phyloP scores from a whole-genome alignment of 2,797 vertebrate species.

The Lophius americanus region DNA sequence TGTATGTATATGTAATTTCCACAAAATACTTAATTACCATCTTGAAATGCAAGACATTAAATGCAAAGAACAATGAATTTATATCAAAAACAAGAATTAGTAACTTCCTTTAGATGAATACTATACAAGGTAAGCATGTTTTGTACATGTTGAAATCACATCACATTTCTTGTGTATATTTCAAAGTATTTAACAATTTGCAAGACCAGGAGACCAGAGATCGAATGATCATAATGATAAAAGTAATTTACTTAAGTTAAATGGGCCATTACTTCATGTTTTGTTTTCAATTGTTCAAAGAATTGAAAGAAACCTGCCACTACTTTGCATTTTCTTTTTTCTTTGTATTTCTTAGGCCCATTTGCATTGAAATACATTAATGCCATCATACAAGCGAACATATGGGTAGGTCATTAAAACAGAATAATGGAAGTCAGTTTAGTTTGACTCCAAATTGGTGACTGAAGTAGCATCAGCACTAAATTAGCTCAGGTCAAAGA shows the following conservation, averaged over 20 bases:
- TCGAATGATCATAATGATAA: too few relatives aligned
- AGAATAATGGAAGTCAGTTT: background rate
- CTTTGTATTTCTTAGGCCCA: too few relatives aligned
- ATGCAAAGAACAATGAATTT: background rate
- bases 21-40: background rate
- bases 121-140: too few relatives aligned
- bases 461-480: slow-evolving; percentile 1
- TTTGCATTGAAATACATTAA: too few relatives aligned
- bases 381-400: too few relatives aligned
- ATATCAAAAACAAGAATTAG: background rate
- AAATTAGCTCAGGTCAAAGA: background rate
- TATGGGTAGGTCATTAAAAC: background rate
- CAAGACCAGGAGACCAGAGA: background rate
- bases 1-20: slow-evolving; percentile 2
- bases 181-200: background rate
- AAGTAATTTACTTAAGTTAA: too few relatives aligned
- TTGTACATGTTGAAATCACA: too few relatives aligned
- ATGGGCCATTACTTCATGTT: too few relatives aligned
- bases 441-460: background rate
- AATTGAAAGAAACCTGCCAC: too few relatives aligned
- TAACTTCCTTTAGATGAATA: too few relatives aligned
- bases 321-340: too few relatives aligned
- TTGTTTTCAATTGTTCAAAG: too few relatives aligned
- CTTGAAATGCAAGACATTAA: slow-evolving; percentile 15
- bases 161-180: background rate